Base-by-base conservation (phyloP, 2,797 vertebrate genomes). In the Arrhamphus sclerolepis region DNA sequence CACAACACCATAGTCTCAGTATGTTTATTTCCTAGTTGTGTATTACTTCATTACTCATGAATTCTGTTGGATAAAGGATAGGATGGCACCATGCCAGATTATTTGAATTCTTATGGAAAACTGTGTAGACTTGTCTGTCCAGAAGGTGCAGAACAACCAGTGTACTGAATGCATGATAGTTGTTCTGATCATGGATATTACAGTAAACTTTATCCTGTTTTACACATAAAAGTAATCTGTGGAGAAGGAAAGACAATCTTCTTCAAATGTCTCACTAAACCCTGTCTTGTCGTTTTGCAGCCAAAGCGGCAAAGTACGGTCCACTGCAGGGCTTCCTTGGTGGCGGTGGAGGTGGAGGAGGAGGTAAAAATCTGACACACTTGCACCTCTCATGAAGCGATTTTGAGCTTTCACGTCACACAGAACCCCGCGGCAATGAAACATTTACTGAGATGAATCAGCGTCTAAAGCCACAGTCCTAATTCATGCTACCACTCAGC, bases 281-380 rank as follows among this genome's bases (percentile, higher is more conserved):
- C 1, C 8, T 34, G 8, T 34, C 31, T 48, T 50, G 63, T 42
- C 42, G 5, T 74, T 62, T 77, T 66, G 3, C 80, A 97, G 96
- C 92, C 73, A 98, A 98, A 88, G 94, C 97, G 59, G 92, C 94
- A 22, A 98, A 98, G 86, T 98, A 92, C 0, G 92, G 93, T 64
- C 86, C 92, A 69, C 87, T 95, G 70, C 91, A 95, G 20, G 92
- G 93, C 66, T 95, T 95, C 75, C 83, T 96, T 10, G 87, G 88
- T 29, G 81, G 77, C 22, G 78, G 48, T 47, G 84, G 83, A 31
- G 84, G 70, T 48, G 84, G 42, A 22, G 81, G 31, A 0, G 66
- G 90, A 95, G 94, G 95, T 96, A 84, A 57, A 28, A 22, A 0
- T 58, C 0, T n/a, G 7, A 7, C 10, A 28, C 17, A 29, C 55